Conservation (phyloP, 2,113 vertebrate species). For the Pycnonotus jocosus region DNA sequence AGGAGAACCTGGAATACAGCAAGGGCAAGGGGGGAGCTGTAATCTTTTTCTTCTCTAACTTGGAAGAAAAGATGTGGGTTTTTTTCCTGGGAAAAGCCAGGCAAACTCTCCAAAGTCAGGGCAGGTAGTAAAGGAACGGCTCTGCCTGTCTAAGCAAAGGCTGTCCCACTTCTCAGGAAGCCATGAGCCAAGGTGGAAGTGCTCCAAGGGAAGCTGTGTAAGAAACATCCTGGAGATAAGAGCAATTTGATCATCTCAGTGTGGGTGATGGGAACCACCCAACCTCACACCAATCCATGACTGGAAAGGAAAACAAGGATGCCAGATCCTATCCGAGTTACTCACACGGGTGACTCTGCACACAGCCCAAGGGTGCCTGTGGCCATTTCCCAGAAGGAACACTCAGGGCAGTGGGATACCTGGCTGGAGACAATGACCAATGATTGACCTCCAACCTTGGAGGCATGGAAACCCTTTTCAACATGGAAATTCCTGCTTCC, state of each 20-base stretch:
- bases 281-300: background rate
- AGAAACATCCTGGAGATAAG: background rate
- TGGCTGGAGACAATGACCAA: background rate
- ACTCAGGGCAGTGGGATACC: background rate
- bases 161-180: background rate
- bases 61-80: background rate
- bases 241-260: background rate
- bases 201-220: background rate
- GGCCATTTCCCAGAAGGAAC: background rate
- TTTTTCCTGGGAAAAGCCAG: background rate
- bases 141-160: background rate
- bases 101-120: background rate
- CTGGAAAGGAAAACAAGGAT: background rate
- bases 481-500: background rate
- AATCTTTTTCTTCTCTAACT: background rate
- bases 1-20: background rate
- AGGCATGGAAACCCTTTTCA: rapidly evolving
- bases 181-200: background rate
- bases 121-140: background rate
- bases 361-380: background rate
- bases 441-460: background rate
- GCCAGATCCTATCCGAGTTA: background rate
- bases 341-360: rapidly evolving
- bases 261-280: background rate
- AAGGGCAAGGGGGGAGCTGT: background rate